These are phyloP conservation scores for Oreochromis mossambicus DNA, from an alignment of 2,797 vertebrate species.

Conservation along the genomic window DNA sequence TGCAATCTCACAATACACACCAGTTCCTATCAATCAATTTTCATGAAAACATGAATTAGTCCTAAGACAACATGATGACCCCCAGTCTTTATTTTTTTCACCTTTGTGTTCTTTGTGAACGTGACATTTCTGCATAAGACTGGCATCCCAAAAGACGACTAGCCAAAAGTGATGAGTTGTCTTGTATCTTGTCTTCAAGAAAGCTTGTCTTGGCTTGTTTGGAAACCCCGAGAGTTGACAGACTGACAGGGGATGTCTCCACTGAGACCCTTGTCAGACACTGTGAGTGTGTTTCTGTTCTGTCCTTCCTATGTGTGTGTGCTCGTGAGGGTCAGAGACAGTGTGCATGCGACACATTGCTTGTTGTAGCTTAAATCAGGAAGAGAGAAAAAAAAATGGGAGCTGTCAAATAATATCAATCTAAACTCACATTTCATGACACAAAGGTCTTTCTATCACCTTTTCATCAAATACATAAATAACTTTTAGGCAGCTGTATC, in stretches of 20 bases:
- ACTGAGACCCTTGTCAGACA: constrained; percentile 40
- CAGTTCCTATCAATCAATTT: constrained; percentile 40
- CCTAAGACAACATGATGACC: constrained; percentile 6
- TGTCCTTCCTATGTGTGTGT: neutral
- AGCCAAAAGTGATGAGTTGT: constrained; percentile 63
- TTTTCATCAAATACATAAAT: neutral
- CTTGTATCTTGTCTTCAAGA: constrained; percentile 47
- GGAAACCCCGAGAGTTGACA: constrained; percentile 50
- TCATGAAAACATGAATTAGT: constrained; percentile 37
- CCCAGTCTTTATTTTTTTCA: neutral
- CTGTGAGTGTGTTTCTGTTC: neutral
- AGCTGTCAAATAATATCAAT: neutral
- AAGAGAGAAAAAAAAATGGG: neutral
- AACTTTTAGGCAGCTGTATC: neutral
- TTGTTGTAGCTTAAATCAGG: neutral
- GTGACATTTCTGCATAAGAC: constrained; percentile 34
- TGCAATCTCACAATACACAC: constrained; percentile 31
- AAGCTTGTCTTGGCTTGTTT: constrained; percentile 55
- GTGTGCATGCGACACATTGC: neutral
- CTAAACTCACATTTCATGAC: neutral
- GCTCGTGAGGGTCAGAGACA: neutral
- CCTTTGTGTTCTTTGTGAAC: constrained; percentile 23
- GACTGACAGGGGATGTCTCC: constrained; percentile 52
- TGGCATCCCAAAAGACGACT: constrained; percentile 48
- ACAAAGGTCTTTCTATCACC: neutral